Percentiles rank a stretch among this genome's conserved stretches.
Evolutionary conservation across 2,888 invertebrate species (phyloP).

Genomic region (Dinocampus coccinellae): DNA sequence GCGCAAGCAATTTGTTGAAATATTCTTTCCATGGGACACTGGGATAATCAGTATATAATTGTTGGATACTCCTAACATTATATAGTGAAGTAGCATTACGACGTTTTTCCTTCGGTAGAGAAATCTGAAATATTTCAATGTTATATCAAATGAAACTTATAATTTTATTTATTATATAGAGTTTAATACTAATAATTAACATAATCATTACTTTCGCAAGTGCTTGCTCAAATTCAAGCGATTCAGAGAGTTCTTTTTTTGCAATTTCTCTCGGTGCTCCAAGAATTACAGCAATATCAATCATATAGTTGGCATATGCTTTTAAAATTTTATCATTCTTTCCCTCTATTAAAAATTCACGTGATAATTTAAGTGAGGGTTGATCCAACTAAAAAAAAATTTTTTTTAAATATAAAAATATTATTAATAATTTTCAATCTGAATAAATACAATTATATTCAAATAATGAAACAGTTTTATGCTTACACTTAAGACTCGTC

Average conservation of each 20-base stretch:
- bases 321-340: slow-evolving; percentile 86
- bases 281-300: slow-evolving; percentile 86
- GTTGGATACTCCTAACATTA: slow-evolving; percentile 88
- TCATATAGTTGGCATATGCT: slow-evolving; percentile 89
- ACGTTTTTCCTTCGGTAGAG: slow-evolving; percentile 84
- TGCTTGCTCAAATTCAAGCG: slow-evolving; percentile 89
- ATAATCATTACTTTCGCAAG: slow-evolving; percentile 95
- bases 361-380: slow-evolving; percentile 84
- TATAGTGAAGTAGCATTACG: slow-evolving; percentile 92
- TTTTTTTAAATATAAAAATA: not conserved
- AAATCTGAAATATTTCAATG: slow-evolving; percentile 49
- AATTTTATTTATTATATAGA: not conserved
- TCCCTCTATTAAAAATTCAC: slow-evolving; percentile 89
- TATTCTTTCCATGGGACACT: slow-evolving; percentile 87
- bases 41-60: slow-evolving; percentile 82
- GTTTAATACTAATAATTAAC: too few relatives aligned
- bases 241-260: slow-evolving; percentile 79
- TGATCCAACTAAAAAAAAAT: slow-evolving; percentile 83
- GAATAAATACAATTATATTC: not conserved
- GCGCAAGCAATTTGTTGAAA: slow-evolving; percentile 83
- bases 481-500: slow-evolving; percentile 87
- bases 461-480: not conserved
- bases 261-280: slow-evolving; percentile 83
- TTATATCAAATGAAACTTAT: not conserved
- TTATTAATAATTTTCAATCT: not conserved